Percentiles rank a stretch among this genome's conserved stretches.
Conservation (phyloP, 2,113 vertebrate genomes). For the Mastomys coucha region DNA sequence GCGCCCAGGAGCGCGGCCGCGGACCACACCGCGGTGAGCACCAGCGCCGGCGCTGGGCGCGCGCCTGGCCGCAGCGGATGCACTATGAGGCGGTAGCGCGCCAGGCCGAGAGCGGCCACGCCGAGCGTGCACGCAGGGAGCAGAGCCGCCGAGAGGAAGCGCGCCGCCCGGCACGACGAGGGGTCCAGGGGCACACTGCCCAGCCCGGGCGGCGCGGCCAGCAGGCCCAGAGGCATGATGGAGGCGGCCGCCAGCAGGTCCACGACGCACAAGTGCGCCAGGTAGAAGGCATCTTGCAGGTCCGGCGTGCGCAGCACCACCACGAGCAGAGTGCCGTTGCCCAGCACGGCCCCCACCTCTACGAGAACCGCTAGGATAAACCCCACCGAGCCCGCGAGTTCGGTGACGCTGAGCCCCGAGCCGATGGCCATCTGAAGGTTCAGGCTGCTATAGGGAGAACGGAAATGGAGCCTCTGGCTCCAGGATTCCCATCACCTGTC, state of each 20-base stretch:
- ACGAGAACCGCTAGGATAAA: slow-evolving; percentile 91
- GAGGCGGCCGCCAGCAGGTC: slow-evolving; percentile 94
- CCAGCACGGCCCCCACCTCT: slow-evolving; percentile 91
- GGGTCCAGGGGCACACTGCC: slow-evolving; percentile 89
- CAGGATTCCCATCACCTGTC: not conserved
- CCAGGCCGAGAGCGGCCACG: slow-evolving; percentile 94
- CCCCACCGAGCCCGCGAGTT: slow-evolving; percentile 83
- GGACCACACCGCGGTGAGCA: slow-evolving; percentile 88
- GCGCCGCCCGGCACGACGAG: slow-evolving; percentile 90
- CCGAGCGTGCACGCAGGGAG: slow-evolving; percentile 95
- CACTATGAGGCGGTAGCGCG: slow-evolving; percentile 95
- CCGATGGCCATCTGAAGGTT: slow-evolving; percentile 73
- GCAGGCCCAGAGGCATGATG: slow-evolving; percentile 94
- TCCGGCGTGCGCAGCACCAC: slow-evolving; percentile 93
- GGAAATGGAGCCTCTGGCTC: not conserved
- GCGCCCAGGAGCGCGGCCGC: slow-evolving; percentile 88
- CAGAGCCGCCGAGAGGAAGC: slow-evolving; percentile 93
- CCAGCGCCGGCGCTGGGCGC: slow-evolving; percentile 92
- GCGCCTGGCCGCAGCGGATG: slow-evolving; percentile 95
- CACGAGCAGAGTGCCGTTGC: slow-evolving; percentile 91
- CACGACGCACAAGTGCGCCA: slow-evolving; percentile 94
- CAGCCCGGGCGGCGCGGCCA: slow-evolving; percentile 90
- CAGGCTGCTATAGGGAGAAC: slow-evolving; percentile 45
- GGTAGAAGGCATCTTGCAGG: slow-evolving; percentile 93
- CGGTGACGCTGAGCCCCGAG: slow-evolving; percentile 79